These are phyloP conservation scores for Odontothrips loti DNA, from an alignment of 2,888 invertebrate species.

Conservation along the genomic window DNA sequence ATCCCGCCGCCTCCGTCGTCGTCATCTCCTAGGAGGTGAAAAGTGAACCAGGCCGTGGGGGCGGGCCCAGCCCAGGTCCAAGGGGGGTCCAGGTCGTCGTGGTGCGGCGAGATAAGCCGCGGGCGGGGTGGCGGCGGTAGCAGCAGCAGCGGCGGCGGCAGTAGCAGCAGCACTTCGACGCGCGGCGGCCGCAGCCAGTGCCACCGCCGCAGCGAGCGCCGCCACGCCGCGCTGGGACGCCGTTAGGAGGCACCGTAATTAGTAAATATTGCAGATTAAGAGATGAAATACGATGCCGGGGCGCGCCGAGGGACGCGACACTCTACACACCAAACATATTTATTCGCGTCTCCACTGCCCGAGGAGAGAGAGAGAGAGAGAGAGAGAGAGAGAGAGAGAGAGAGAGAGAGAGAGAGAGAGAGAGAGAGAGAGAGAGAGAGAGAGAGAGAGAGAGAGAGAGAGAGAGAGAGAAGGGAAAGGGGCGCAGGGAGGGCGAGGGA, in stretches of 20 bases:
- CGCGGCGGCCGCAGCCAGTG: background rate
- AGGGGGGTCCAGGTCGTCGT: background rate
- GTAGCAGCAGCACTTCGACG: slow-evolving; percentile 1
- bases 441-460: no score
- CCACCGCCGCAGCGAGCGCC: background rate
- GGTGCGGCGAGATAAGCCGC: slow-evolving; percentile 6
- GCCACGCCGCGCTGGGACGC: background rate
- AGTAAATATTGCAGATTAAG: slow-evolving; percentile 27
- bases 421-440: no score
- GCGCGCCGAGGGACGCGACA: slow-evolving; percentile 14
- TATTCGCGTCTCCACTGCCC: slow-evolving; percentile 8
- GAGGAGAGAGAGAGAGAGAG: background rate
- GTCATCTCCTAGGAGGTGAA: background rate
- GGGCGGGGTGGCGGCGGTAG: background rate
- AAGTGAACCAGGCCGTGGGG: background rate
- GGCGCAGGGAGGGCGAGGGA: no score
- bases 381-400: no score
- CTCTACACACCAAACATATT: slow-evolving; percentile 26
- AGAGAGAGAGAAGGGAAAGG: no score
- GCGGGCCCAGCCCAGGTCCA: no score
- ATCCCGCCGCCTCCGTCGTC: no score
- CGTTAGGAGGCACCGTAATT: slow-evolving; percentile 22
- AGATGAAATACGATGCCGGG: slow-evolving; percentile 22
- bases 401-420: no score
- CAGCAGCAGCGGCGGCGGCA: background rate